phyloP scores from a whole-genome alignment of 2,888 invertebrate species.

The Oxystoma pomonae region DNA sequence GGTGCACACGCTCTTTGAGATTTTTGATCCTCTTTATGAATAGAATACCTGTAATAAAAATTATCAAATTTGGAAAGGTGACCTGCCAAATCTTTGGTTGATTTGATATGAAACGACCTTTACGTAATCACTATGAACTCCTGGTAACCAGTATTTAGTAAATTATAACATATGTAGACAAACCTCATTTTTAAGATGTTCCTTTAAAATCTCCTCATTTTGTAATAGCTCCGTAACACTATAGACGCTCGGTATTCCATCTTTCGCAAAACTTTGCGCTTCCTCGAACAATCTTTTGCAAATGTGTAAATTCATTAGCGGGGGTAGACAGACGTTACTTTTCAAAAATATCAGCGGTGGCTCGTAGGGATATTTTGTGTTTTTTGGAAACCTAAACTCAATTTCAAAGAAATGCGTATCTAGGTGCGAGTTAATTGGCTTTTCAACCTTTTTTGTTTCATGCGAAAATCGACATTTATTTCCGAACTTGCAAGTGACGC shows the following conservation, averaged over 20 bases:
- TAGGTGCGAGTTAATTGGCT: conserved; percentile 42
- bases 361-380: conserved; percentile 69
- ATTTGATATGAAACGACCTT: background rate
- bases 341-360: conserved; percentile 68
- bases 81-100: background rate
- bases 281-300: conserved; percentile 64
- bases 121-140: too few species aligned
- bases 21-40: background rate
- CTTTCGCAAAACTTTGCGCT: conserved; percentile 59
- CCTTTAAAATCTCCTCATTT: conserved; percentile 62
- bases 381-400: conserved; percentile 70
- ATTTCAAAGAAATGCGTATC: conserved; percentile 56
- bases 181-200: conserved; percentile 53
- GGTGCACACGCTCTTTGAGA: too few species aligned
- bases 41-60: too few species aligned
- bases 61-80: too few species aligned
- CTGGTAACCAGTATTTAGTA: too few species aligned
- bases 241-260: conserved; percentile 70
- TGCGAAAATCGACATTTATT: conserved; percentile 72
- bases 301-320: conserved; percentile 61
- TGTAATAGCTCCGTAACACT: conserved; percentile 66
- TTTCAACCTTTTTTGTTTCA: conserved; percentile 49
- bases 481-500: conserved; percentile 68
- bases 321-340: conserved; percentile 60
- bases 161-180: too few species aligned